Percentiles rank a stretch among this genome's conserved stretches.
Conservation (phyloP, 2,113 vertebrate genomes). For the Ramphastos sulfuratus region DNA sequence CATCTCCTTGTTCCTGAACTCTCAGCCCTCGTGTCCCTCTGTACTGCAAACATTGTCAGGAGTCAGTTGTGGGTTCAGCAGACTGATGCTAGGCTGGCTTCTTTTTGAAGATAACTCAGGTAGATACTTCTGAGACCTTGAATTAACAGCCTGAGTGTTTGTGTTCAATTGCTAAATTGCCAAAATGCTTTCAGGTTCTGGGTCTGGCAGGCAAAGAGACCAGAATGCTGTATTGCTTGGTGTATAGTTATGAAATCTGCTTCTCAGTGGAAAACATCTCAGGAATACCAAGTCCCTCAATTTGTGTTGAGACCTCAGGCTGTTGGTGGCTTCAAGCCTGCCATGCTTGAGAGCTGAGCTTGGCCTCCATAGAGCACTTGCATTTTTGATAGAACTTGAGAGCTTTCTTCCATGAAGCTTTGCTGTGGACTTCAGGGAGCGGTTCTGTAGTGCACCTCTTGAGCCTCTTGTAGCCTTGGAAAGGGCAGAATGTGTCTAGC, state of each 20-base stretch:
- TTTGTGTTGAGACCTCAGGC: neutral
- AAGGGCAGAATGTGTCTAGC: conserved; percentile 23
- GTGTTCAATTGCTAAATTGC: neutral
- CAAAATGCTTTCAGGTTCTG: neutral
- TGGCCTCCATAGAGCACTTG: neutral
- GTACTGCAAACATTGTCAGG: neutral
- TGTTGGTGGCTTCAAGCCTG: neutral
- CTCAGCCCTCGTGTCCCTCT: neutral
- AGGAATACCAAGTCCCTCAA: neutral
- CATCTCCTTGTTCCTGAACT: neutral
- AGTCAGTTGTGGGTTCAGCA: neutral
- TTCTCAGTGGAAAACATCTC: neutral
- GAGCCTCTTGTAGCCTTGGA: neutral
- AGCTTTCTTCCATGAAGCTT: neutral
- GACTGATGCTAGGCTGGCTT: neutral
- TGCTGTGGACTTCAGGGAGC: neutral
- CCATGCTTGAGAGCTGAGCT: neutral
- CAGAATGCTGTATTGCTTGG: neutral
- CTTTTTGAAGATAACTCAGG: neutral
- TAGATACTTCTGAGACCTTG: neutral
- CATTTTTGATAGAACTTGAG: neutral
- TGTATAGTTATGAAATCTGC: neutral
- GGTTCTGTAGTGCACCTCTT: neutral
- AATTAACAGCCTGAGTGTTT: neutral
- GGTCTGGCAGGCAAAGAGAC: neutral